These are phyloP conservation scores for Caenorhabditis auriculariae DNA, from an alignment of 2,888 invertebrate genomes.

Conservation along the genomic window DNA sequence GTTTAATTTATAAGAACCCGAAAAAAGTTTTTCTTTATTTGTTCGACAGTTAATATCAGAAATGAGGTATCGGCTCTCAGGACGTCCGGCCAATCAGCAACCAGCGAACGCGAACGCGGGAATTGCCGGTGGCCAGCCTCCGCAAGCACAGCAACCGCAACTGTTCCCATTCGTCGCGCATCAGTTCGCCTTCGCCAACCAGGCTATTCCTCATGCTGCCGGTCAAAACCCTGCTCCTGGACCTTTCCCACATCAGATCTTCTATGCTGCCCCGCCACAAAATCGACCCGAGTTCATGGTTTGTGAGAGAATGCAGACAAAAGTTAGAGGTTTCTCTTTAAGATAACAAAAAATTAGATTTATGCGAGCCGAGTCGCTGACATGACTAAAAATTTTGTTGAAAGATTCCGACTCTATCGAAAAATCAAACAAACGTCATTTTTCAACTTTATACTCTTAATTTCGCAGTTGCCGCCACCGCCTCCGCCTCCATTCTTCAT, in stretches of 20 bases:
- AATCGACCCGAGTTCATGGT: slow-evolving; percentile 26
- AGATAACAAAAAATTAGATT: no score
- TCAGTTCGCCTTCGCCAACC: slow-evolving; percentile 38
- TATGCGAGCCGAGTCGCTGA: no score
- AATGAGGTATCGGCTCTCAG: not conserved
- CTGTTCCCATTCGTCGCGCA: slow-evolving; percentile 45
- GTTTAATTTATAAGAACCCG: no score
- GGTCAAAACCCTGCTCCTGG: slow-evolving; percentile 14
- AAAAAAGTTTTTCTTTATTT: no score
- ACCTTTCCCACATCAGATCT: slow-evolving; percentile 44
- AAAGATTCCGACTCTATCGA: no score
- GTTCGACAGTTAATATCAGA: no score
- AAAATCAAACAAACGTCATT: no score
- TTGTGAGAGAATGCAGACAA: no score
- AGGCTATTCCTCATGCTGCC: slow-evolving; percentile 16
- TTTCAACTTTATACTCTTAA: no score
- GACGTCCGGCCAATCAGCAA: slow-evolving; percentile 6
- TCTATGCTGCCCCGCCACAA: slow-evolving; percentile 18
- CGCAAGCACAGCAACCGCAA: slow-evolving; percentile 16
- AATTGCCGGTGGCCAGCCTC: slow-evolving; percentile 6
- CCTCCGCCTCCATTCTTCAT: slow-evolving; percentile 54
- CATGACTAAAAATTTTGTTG: no score
- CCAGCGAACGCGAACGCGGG: slow-evolving; percentile 7
- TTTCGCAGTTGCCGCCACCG: slow-evolving; percentile 16
- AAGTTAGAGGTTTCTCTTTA: no score